phyloP scores from a whole-genome alignment of 2,113 vertebrate species.

The Calyptomena viridis region DNA sequence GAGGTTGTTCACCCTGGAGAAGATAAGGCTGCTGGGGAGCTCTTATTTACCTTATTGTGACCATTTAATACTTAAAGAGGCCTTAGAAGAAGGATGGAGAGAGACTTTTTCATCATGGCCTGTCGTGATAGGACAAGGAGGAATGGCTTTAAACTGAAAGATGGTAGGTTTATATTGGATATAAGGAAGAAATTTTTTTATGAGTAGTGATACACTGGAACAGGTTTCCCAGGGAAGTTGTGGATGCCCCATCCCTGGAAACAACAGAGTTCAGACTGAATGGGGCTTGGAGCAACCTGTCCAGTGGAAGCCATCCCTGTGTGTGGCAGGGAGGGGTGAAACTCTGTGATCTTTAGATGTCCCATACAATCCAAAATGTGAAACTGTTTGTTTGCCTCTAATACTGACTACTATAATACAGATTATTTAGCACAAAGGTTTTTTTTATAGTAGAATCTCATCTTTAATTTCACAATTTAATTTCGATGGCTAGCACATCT shows the following conservation, averaged over 20 bases:
- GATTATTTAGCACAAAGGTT: neutral
- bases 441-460: neutral
- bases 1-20: neutral
- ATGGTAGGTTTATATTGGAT: neutral
- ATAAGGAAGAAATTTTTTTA: neutral
- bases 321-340: neutral
- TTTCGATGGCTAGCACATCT: neutral
- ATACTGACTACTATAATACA: neutral
- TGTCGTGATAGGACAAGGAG: neutral
- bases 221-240: neutral
- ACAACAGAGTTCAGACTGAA: neutral
- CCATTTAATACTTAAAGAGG: neutral
- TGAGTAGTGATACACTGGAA: neutral
- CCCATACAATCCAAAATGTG: neutral
- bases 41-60: neutral
- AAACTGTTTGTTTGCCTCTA: neutral
- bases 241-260: neutral
- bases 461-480: neutral
- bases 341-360: neutral
- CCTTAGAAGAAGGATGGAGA: neutral
- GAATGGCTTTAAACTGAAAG: neutral
- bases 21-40: fast-evolving
- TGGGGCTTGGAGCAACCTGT: neutral
- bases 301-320: neutral
- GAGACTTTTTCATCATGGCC: neutral